These are phyloP conservation scores for Caenorhabditis remanei DNA, from an alignment of 1,140 invertebrate genomes.

Conservation along the genomic window DNA sequence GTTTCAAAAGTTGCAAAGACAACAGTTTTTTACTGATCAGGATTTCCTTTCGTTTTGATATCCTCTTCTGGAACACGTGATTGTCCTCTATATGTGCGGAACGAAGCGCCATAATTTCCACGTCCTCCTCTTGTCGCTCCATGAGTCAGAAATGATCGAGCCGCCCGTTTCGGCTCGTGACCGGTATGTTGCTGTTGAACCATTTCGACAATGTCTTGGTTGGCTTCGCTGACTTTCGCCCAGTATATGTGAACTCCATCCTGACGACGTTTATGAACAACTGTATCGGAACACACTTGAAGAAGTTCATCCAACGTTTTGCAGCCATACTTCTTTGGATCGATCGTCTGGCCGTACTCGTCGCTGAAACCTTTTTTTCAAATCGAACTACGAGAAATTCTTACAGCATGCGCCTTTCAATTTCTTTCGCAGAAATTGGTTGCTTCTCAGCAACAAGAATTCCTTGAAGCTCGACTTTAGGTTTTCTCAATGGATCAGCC, in stretches of 20 bases:
- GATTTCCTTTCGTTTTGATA: background rate
- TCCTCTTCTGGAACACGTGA: background rate
- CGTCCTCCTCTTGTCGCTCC: background rate
- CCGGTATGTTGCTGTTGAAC: background rate
- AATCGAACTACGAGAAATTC: background rate
- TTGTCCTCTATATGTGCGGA: background rate
- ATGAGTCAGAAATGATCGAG: background rate
- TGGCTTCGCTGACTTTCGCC: conserved; percentile 5
- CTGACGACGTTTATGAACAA: background rate
- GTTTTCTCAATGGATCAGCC: conserved; percentile 5
- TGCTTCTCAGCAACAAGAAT: conserved; percentile 17
- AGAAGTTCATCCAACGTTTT: conserved; percentile 20
- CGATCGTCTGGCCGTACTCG: background rate
- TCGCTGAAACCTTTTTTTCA: background rate
- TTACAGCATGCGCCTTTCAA: conserved; percentile 11
- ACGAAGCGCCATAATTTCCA: background rate
- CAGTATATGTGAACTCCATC: conserved; percentile 17
- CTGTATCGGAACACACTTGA: conserved; percentile 10
- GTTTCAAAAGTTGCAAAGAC: background rate
- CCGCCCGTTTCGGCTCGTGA: background rate
- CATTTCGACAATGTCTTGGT: conserved; percentile 30
- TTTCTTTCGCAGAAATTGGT: conserved; percentile 17
- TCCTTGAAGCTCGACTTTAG: conserved; percentile 12
- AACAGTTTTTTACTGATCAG: background rate
- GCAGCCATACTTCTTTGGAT: conserved; percentile 6